Evolutionary conservation across 2,888 invertebrate species (phyloP), one percentile per base, ranked within the genome.

Genomic region (Scaptomyza parva): DNA sequence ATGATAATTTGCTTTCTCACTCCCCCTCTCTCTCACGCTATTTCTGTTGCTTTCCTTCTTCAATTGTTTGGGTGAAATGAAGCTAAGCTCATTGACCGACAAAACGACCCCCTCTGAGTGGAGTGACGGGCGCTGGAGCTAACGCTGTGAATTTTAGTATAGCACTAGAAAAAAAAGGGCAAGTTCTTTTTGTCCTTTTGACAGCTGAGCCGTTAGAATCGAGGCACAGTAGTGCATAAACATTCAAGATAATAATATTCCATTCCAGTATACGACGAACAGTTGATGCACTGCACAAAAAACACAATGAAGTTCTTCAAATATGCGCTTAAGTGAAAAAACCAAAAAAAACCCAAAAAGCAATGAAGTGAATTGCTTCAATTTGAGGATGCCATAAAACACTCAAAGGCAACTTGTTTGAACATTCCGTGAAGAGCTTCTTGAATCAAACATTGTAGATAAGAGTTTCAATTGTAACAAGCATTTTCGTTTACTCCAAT

Each of bases 11-110:
- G 33, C 35, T 14, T 48, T 64, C 5, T 24, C 24, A 1, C 5
- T 45, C 40, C 17, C n/a, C 14, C 22, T 24, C 59, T 41, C 24
- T 28, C 39, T 17, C 7, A 0, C 7, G 9, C 12, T 30, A 30
- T 43, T 30, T 41, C 35, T 30, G 24, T 26, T 20, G 40, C 28
- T 28, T 28, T 28, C 0, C 9, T 28, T 28, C 2, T 24, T 48
- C n/a, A n/a, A 20, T 35, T 63, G 35, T 50, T 37, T 24, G 35
- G 39, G 11, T 24, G n/a, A 61, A 55, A 51, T 60, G 48, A 51
- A 55, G 55, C 53, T 55, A 48, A 59, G 83, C 84, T 70, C 63
- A 78, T 72, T 86, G 73, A 86, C 65, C 73, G 78, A 65, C 78
- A 61, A 58, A 63, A 41, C 55, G 59, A 64, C 59, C 50, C 11